These are phyloP conservation scores for Romanogobio albipinnatus DNA, from an alignment of 2,113 vertebrate species.

Conservation along the genomic window DNA sequence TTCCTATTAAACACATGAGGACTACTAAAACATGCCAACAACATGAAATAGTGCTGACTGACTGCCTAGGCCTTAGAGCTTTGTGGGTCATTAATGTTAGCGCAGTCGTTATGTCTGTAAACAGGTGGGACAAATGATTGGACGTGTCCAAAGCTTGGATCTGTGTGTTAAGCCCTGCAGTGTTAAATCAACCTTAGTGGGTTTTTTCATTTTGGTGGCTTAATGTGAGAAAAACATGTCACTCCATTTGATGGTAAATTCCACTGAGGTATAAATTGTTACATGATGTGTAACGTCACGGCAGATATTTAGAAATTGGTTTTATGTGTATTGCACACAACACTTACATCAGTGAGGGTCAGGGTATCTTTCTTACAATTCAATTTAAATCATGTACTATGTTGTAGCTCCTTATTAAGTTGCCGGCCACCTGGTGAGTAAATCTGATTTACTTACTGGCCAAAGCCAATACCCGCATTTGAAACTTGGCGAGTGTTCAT, in stretches of 20 bases:
- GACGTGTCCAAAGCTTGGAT: not conserved
- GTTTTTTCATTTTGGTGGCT: not conserved
- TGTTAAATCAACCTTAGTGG: not conserved
- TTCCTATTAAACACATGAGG: not conserved
- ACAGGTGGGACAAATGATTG: not conserved
- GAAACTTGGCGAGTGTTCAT: not conserved
- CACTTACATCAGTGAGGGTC: not conserved
- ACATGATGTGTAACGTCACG: not conserved
- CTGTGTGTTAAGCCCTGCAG: not conserved
- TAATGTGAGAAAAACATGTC: not conserved
- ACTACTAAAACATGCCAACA: not conserved
- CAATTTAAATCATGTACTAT: not conserved
- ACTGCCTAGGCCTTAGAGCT: not conserved
- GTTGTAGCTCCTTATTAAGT: not conserved
- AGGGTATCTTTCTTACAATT: not conserved
- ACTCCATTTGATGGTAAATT: not conserved
- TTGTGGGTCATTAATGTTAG: not conserved
- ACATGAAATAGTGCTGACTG: not conserved
- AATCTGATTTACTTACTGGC: slow-evolving; percentile 11
- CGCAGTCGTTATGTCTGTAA: not conserved
- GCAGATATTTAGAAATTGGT: not conserved
- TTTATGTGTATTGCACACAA: slow-evolving; percentile 6
- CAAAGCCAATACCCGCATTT: not conserved
- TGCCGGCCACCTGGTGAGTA: not conserved
- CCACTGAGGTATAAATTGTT: not conserved